These are phyloP conservation scores for Dufourea novaeangliae DNA, from an alignment of 1,140 invertebrate genomes.

Conservation along the genomic window DNA sequence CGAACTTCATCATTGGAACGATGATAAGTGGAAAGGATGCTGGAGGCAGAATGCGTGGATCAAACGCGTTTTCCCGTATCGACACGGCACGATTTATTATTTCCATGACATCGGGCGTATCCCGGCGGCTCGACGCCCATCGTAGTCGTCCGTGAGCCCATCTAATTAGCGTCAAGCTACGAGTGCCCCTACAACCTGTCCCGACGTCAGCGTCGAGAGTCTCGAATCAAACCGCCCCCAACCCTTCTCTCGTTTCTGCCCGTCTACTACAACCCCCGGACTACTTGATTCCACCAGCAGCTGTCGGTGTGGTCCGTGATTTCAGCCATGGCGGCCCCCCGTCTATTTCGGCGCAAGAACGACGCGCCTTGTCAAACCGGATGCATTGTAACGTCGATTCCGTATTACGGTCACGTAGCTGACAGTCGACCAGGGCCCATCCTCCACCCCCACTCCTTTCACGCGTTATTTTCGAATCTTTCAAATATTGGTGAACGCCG, in stretches of 20 bases:
- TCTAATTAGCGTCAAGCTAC: constrained; percentile 62
- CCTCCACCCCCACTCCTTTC: too few species aligned
- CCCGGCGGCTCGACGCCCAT: constrained; percentile 49
- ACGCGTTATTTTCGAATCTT: not conserved
- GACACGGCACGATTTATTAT: constrained; percentile 47
- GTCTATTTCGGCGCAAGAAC: constrained; percentile 1
- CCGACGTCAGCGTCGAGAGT: constrained; percentile 47
- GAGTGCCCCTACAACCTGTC: constrained; percentile 47
- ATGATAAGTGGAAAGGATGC: not conserved
- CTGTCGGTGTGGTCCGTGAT: constrained; percentile 13
- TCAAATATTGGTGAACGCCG: not conserved
- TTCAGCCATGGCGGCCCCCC: constrained; percentile 5
- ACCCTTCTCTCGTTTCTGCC: constrained; percentile 16
- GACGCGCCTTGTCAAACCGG: constrained; percentile 6
- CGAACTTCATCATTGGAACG: too few species aligned
- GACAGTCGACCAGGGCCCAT: not conserved
- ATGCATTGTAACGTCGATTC: constrained; percentile 18
- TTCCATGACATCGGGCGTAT: constrained; percentile 40
- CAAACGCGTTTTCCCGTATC: not conserved
- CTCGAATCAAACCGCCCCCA: constrained; percentile 45
- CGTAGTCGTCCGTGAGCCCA: constrained; percentile 51
- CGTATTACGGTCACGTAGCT: not conserved
- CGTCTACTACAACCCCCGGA: not conserved
- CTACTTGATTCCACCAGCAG: constrained; percentile 27
- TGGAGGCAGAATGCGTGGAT: not conserved